Base-by-base conservation (phyloP, 2,797 vertebrate species). In the Pyrocephalus nanus region DNA sequence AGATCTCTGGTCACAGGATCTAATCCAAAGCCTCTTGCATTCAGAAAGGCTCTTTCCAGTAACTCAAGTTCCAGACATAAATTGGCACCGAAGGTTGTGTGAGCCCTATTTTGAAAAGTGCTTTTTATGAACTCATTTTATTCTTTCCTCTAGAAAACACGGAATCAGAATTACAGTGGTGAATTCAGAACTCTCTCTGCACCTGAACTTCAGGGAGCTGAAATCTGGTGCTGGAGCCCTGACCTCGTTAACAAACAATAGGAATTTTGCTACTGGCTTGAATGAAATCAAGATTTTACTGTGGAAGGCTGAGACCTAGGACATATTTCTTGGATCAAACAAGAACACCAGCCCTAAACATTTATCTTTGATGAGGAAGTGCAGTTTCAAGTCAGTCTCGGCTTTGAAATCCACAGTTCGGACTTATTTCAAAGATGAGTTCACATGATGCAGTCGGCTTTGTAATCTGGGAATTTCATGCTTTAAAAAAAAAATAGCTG, bases 361-460 rank as follows among this genome's bases (percentile, higher is more conserved):
- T 96, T 88, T 91, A 96, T 91, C 95, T 96, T 94, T 96, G 91
- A 96, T 90, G 88, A 94, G 70, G 60, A 95, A 92, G 64, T 76
- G 53, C 60, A 95, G 82, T 95, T 93, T 88, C 76, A 90, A 95
- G 79, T 86, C 55, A 88, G 79, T 86, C 61, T 85, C 73, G 42
- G 60, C 85, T 96, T 93, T 95, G 92, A 96, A 96, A 96, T 93
- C 77, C 32, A 3, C 27, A 13, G 34, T 88, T 84, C 15, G 2
- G 53, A 84, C 76, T 88, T 64, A 51, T 93, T 96, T 96, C 94
- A 96, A 94, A 94, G 88, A 88, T 84, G 42, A 78, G 34, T 81
- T 96, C 90, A 91, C 60, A 76, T 88, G 88, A 93, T 94, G 92
- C 70, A 53, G 43, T 30, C 60, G 8, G 62, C 73, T 94, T 96